Evolutionary conservation across 2,113 vertebrate species (phyloP).

Genomic region (Laticauda colubrina): DNA sequence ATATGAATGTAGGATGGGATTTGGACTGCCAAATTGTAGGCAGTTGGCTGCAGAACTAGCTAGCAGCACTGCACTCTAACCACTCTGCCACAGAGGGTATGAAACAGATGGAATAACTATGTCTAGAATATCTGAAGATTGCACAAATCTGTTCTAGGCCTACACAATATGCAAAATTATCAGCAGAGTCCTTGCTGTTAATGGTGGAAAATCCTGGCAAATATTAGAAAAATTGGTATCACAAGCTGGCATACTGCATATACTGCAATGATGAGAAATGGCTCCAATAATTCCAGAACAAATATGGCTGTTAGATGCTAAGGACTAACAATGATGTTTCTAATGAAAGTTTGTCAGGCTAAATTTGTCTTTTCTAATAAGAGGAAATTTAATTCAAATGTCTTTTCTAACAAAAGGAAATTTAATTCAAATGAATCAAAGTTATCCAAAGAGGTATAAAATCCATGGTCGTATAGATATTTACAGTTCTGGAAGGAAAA

Average conservation of each 20-base stretch:
- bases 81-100: not conserved
- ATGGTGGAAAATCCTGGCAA: not conserved
- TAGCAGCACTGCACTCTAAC: no score
- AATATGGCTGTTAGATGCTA: not conserved
- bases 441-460: not conserved
- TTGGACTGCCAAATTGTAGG: no score
- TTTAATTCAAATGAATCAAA: constrained; percentile 4
- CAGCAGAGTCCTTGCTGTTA: not conserved
- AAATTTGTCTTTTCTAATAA: not conserved
- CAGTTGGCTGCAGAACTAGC: no score
- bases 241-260: not conserved
- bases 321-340: not conserved
- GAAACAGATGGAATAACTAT: not conserved
- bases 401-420: not conserved
- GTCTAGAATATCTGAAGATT: not conserved
- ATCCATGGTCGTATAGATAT: not conserved
- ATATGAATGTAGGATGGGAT: no score
- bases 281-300: not conserved
- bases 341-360: not conserved
- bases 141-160: not conserved
- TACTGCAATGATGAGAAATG: not conserved
- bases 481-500: not conserved
- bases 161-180: not conserved
- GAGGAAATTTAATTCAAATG: no score
- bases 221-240: constrained; percentile 5